These are phyloP conservation scores for Exocentrus adspersus DNA, from an alignment of 2,888 invertebrate genomes.

Conservation along the genomic window DNA sequence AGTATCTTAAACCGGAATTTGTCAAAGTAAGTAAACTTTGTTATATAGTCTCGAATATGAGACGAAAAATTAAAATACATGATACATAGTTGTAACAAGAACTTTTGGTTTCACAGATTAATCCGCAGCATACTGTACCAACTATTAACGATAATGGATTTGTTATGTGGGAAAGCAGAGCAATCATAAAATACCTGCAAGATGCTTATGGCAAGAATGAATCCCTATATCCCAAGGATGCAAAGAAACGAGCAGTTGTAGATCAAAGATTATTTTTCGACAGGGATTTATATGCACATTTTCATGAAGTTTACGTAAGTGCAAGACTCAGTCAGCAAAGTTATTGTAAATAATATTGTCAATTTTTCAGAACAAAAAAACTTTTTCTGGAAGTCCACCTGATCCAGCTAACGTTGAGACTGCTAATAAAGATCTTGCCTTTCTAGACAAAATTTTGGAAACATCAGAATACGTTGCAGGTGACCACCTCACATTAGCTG, in stretches of 20 bases:
- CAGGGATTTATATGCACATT: constrained; percentile 76
- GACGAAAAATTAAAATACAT: no score
- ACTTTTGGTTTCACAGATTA: constrained; percentile 77
- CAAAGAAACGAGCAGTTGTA: constrained; percentile 78
- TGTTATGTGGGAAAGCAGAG: constrained; percentile 84
- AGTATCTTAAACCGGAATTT: constrained; percentile 61
- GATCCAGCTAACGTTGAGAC: background rate
- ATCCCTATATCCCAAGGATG: constrained; percentile 80
- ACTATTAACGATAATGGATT: constrained; percentile 87
- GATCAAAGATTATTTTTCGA: constrained; percentile 86
- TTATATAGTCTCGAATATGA: no score
- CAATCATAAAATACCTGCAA: constrained; percentile 82
- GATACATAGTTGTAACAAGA: no score
- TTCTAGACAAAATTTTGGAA: constrained; percentile 2
- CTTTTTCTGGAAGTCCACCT: background rate
- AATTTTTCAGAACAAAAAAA: background rate
- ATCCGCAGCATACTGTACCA: constrained; percentile 87
- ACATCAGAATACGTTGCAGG: constrained; percentile 7
- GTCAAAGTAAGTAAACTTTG: constrained; percentile 65
- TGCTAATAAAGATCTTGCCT: background rate
- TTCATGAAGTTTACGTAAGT: constrained; percentile 79
- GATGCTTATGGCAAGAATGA: constrained; percentile 84
- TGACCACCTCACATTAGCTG: constrained; percentile 3
- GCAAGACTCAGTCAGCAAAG: no score
- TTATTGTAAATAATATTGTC: background rate